A percentile compares a stretch with the other conserved stretches of the same genome.
These are phyloP conservation scores for Connochaetes taurinus DNA, from an alignment of 2,113 vertebrate genomes.

Conservation along the genomic window DNA sequence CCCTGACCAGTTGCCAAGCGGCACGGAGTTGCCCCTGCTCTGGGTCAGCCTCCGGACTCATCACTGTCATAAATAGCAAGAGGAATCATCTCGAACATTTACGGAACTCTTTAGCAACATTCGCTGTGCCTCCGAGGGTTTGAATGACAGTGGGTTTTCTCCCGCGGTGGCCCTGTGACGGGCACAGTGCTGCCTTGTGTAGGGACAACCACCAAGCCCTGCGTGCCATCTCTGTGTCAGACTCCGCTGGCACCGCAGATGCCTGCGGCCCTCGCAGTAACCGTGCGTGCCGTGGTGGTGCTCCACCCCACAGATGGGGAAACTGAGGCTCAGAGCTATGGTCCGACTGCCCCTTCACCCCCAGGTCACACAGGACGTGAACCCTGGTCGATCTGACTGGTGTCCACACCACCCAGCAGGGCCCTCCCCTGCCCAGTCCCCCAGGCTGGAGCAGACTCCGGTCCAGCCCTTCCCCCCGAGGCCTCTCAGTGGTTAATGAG, in stretches of 20 bases:
- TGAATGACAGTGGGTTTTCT: rapidly evolving
- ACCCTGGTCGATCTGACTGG: not conserved
- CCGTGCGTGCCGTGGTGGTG: rapidly evolving
- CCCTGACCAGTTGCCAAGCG: not conserved
- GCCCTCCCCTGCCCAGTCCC: not conserved
- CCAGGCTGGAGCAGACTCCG: not conserved
- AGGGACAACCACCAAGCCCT: not conserved
- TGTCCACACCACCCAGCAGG: not conserved
- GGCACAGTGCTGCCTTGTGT: not conserved
- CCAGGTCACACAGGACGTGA: not conserved
- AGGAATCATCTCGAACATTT: not conserved
- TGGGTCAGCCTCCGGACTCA: not conserved
- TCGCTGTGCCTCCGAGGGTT: rapidly evolving
- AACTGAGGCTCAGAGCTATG: not conserved
- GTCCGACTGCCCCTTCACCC: not conserved
- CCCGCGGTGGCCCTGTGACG: not conserved
- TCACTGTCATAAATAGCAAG: not conserved
- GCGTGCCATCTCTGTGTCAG: not conserved
- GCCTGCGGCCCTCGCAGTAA: not conserved
- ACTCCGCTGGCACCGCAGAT: not conserved
- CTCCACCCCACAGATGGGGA: not conserved
- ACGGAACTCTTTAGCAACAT: not conserved
- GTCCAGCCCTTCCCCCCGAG: not conserved
- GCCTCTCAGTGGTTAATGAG: slow-evolving; percentile 74
- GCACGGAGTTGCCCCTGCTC: not conserved